These are phyloP conservation scores for Acomys russatus DNA, from an alignment of 2,797 vertebrate genomes.

Conservation along the genomic window DNA sequence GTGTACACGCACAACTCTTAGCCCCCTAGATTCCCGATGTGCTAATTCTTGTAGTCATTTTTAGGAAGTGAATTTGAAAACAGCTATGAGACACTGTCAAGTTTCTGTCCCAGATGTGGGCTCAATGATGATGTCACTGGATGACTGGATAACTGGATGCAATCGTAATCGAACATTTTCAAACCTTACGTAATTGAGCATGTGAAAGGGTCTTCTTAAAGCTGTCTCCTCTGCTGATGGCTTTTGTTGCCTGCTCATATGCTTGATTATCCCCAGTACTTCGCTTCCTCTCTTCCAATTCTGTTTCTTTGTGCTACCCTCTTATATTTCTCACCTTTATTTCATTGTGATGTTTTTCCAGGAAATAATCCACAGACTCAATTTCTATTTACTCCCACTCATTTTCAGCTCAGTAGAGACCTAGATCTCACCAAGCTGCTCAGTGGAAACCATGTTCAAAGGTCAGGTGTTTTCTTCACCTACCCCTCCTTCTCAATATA, in stretches of 20 bases:
- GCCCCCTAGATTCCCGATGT: slow-evolving; percentile 18
- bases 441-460: neutral
- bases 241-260: neutral
- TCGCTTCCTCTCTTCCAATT: neutral
- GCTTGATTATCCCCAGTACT: neutral
- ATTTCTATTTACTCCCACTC: slow-evolving; percentile 13
- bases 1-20: neutral
- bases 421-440: neutral
- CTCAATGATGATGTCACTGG: neutral
- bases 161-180: neutral
- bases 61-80: slow-evolving; percentile 24
- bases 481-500: neutral
- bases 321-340: neutral
- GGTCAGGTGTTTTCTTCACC: neutral
- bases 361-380: neutral
- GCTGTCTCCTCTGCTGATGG: neutral
- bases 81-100: neutral
- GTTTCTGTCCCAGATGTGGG: neutral
- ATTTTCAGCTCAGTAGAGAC: neutral
- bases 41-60: slow-evolving; percentile 25
- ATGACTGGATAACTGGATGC: neutral
- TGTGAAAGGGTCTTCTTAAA: neutral
- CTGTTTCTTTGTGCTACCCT: neutral
- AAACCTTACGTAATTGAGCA: neutral
- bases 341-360: slow-evolving; percentile 20